Evolutionary conservation across 2,797 vertebrate species (phyloP), one percentile per base, ranked within the genome.

Genomic region (Eulemur mongoz): DNA sequence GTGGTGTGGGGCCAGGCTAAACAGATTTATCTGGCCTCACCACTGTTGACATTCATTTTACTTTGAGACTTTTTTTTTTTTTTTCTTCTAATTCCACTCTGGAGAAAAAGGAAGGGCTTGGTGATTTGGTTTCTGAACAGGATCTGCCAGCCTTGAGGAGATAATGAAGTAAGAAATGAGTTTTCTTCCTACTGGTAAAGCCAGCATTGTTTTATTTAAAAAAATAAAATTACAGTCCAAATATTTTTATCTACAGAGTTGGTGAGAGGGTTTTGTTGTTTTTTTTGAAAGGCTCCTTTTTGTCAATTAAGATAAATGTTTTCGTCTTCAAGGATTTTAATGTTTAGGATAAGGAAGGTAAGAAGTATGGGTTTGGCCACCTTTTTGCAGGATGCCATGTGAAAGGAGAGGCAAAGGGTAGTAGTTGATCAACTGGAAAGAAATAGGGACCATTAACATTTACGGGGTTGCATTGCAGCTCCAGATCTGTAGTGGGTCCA

Each of bases 161-260:
- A 97, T 92, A 93, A 97, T 98, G 95, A 97, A 98, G 93, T 84
- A 92, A 93, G 97, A 98, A 98, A 97, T 38, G 27, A 90, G 0
- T 92, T 97, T 98, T 98, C 98, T 98, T 98, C 91, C 97, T 95
- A 91, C 17, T 97, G 90, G 96, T 97, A 96, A 98, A 98, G 98
- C 97, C 96, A 67, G 17, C 98, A 98, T 98, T 98, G 97, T 98
- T 98, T 97, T 91, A 81, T 96, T 97, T 8, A 97, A 97, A 97
- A 98, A 91, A 97, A 98, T 97, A 98, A 98, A 97, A 93, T 89
- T 86, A 1, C 54, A 54, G 27, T 96, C 67, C 96, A 98, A 98
- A 98, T 98, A 98, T 98, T 98, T 99, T 95, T 91, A 95, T 92
- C 76, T 87, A 52, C 57, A 72, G 76, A 75, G 40, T 50, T 91